These are phyloP conservation scores for Cyclophora punctaria DNA, from an alignment of 2,888 invertebrate species.

Conservation along the genomic window DNA sequence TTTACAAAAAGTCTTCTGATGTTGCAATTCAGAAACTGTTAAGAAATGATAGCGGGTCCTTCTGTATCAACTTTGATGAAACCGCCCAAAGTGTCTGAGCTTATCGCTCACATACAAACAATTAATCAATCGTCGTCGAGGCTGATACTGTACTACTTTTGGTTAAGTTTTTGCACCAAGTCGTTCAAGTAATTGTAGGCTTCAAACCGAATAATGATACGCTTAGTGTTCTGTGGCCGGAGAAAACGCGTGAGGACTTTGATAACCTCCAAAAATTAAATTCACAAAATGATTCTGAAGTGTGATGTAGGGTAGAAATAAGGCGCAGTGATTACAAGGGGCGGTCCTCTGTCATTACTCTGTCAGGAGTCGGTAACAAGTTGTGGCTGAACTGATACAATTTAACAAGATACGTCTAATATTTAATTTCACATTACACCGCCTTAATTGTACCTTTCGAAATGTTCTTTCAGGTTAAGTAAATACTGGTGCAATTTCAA, in stretches of 20 bases:
- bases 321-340: conserved; percentile 52
- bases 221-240: conserved; percentile 43
- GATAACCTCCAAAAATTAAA: conserved; percentile 56
- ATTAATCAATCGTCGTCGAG: conserved; percentile 38
- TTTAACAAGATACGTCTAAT: conserved; percentile 25
- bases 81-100: conserved; percentile 28
- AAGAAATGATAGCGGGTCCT: too few species aligned
- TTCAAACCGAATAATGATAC: conserved; percentile 55
- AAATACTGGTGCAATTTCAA: too few species aligned
- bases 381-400: conserved; percentile 22
- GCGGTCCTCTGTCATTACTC: conserved; percentile 61
- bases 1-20: too few species aligned
- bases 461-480: too few species aligned
- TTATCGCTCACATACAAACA: conserved; percentile 37
- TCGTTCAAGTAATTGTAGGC: conserved; percentile 51
- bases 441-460: background rate
- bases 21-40: too few species aligned
- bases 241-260: conserved; percentile 51
- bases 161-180: conserved; percentile 41
- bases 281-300: conserved; percentile 55
- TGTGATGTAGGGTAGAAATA: conserved; percentile 64
- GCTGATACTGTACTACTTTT: conserved; percentile 32
- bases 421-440: conserved; percentile 20
- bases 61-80: conserved; percentile 7
- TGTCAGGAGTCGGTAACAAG: conserved; percentile 53